A percentile compares a stretch with the other conserved stretches of the same genome.
phyloP scores from a whole-genome alignment of 1,140 invertebrate species.

The Macrosteles quadrilineatus region DNA sequence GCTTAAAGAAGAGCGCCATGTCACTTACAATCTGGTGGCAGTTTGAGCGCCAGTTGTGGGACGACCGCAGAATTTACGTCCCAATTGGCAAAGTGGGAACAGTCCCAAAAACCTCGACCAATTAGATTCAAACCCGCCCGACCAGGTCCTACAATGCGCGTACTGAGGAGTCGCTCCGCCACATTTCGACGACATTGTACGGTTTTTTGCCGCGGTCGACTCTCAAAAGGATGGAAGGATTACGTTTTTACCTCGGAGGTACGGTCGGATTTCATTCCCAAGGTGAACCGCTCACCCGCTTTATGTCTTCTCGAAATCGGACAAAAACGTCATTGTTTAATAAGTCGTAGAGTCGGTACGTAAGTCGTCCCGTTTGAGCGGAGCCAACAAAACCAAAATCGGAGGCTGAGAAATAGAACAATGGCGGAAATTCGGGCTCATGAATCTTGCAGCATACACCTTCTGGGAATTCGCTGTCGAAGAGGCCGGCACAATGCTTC shows the following conservation, averaged over 20 bases:
- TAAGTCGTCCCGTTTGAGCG: neutral
- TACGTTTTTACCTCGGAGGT: constrained; percentile 18
- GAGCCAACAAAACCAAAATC: neutral
- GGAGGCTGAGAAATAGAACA: constrained; percentile 5
- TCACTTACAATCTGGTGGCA: too few relatives aligned
- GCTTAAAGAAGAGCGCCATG: too few relatives aligned
- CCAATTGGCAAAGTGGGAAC: too few relatives aligned
- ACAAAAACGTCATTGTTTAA: constrained; percentile 23
- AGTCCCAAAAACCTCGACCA: too few relatives aligned
- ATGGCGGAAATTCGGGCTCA: neutral
- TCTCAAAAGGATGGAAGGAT: constrained; percentile 16
- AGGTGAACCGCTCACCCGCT: constrained; percentile 9
- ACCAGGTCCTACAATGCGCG: neutral
- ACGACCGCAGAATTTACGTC: too few relatives aligned
- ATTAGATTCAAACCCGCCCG: too few relatives aligned
- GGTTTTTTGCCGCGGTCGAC: constrained; percentile 5
- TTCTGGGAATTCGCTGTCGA: constrained; percentile 2
- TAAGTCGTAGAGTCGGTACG: constrained; percentile 1
- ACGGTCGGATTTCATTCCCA: constrained; percentile 5
- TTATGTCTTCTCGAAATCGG: constrained; percentile 19
- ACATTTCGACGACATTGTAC: constrained; percentile 17
- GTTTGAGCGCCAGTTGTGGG: too few relatives aligned
- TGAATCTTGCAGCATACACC: constrained; percentile 16
- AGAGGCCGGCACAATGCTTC: neutral
- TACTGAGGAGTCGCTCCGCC: neutral